Evolutionary conservation across 2,888 invertebrate genomes (phyloP), one percentile per base, ranked within the genome.

Genomic region (Eubasilissa splendida): DNA sequence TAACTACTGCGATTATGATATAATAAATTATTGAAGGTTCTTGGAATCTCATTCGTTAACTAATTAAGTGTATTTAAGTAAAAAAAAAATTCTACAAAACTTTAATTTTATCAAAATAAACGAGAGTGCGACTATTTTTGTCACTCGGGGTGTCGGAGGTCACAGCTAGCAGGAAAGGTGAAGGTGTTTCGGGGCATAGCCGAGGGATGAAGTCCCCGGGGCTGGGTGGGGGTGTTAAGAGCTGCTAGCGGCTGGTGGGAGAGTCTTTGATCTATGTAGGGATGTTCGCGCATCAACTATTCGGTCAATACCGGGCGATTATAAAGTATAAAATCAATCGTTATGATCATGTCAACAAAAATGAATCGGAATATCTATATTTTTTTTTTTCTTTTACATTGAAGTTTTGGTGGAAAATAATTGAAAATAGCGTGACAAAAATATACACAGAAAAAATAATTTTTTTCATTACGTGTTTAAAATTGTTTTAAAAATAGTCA

Each of bases 231-330:
- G 14, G 42, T 31, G 77, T n/a, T 56, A 52, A 53, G 76, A 53
- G 31, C 68, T 9, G 33, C 56, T 33, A 58, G 58, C 42, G 42
- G 63, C 11, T 56, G 31, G 33, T 42, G 42, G 10, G 9, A 31
- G 65, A 76, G 59, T 52, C 78, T 79, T 79, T 73, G 76, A 65
- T 65, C 76, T 76, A 56, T 71, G 56, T 54, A 71, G 71, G 71
- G 74, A 59, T 33, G 50, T 59, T 50, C 59, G 60, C 50, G 59
- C 60, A 75, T 75, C 59, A 59, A 59, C 74, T 75, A 75, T 71
- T 71, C 71, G 56, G 33, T 12, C 22, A 14, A 10, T 56, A 56
- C 56, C 22, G 22, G 31, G 71, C 56, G 42, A 9, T 71, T 54
- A 31, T 10, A 54, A 71, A 54, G 5, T 68, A 42, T 42, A 42